Evolutionary conservation across 2,888 invertebrate genomes (phyloP).

Genomic region (Crepidodera aurea): DNA sequence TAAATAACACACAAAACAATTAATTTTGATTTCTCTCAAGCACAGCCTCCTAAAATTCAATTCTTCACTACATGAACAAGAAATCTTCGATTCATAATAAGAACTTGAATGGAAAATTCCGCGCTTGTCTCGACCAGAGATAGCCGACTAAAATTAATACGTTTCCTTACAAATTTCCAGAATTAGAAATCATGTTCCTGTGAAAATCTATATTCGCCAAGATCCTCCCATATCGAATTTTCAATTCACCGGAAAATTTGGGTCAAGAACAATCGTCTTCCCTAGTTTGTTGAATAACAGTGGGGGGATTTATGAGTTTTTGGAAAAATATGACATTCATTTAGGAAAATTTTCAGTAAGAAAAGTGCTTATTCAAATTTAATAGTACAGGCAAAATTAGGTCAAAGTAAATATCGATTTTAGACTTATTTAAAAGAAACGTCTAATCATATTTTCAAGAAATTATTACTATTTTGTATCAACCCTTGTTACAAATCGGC

Average conservation of each 20-base stretch:
- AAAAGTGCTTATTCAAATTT: no score
- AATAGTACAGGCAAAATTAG: no score
- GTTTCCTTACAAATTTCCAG: conserved; percentile 30
- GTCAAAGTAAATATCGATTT: no score
- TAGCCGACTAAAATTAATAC: conserved; percentile 34
- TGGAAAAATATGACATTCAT: no score
- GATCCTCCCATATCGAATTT: conserved; percentile 28
- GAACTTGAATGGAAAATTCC: conserved; percentile 29
- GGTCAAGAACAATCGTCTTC: conserved; percentile 12
- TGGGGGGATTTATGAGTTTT: no score
- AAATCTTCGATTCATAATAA: conserved; percentile 27
- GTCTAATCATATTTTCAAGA: no score
- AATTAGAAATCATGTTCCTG: conserved; percentile 31
- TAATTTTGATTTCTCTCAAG: neutral
- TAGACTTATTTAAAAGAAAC: no score
- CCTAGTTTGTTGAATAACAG: no score
- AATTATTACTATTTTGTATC: no score
- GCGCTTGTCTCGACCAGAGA: conserved; percentile 36
- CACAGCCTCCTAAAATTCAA: neutral
- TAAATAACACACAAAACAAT: neutral
- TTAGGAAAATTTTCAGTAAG: no score
- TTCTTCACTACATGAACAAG: conserved; percentile 20
- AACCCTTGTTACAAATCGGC: no score
- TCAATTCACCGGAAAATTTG: conserved; percentile 19
- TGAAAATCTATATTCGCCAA: conserved; percentile 24